phyloP scores from a whole-genome alignment of 2,888 invertebrate species.

The Aspidapion aeneum region DNA sequence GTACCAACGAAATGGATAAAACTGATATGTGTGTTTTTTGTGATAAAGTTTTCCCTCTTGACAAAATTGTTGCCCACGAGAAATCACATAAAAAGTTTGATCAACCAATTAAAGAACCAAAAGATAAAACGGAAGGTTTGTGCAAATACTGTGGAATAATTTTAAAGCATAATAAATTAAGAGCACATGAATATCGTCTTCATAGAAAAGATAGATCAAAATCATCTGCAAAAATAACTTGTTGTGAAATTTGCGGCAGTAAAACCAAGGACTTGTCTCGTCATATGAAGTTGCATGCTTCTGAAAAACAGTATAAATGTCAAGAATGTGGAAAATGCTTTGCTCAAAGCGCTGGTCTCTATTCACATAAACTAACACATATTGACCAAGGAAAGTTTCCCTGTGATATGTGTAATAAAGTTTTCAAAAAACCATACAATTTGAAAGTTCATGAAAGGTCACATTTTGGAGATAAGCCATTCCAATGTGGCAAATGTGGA shows the following conservation, averaged over 20 bases:
- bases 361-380: background rate
- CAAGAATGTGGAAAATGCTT: background rate
- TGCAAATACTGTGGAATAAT: background rate
- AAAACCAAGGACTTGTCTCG: background rate
- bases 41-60: background rate
- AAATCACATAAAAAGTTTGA: background rate
- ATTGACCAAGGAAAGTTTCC: background rate
- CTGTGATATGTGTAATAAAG: background rate
- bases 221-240: background rate
- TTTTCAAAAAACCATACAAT: background rate
- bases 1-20: background rate
- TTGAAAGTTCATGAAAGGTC: background rate
- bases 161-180: background rate
- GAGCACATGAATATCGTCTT: background rate
- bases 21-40: background rate
- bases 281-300: background rate
- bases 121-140: background rate
- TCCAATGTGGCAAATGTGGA: background rate
- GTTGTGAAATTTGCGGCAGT: background rate
- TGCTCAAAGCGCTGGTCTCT: background rate
- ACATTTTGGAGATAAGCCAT: background rate
- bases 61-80: background rate
- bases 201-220: background rate
- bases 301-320: background rate
- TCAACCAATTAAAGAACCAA: background rate